Evolutionary conservation across 2,797 vertebrate species (phyloP).

Genomic region (Trichosurus vulpecula): DNA sequence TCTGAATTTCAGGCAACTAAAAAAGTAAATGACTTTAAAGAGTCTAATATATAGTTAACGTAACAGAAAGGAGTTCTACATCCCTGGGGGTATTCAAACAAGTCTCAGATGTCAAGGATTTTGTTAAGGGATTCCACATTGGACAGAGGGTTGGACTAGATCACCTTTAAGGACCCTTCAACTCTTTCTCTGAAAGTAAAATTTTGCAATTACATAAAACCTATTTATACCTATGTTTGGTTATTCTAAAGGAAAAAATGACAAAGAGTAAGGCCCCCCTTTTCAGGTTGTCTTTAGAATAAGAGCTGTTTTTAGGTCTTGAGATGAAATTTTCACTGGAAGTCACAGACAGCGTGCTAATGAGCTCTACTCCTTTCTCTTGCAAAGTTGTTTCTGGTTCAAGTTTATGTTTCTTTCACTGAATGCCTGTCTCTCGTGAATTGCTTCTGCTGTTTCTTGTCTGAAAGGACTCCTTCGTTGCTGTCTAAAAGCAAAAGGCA

Average conservation of each 20-base stretch:
- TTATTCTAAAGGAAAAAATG: background rate
- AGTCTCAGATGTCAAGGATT: background rate
- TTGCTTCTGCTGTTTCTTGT: background rate
- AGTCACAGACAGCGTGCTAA: background rate
- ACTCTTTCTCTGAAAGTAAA: background rate
- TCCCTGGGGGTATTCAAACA: background rate
- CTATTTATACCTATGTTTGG: background rate
- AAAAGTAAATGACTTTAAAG: background rate
- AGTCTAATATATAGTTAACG: background rate
- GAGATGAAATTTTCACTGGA: background rate
- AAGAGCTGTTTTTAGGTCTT: background rate
- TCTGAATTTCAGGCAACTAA: background rate
- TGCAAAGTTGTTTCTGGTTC: background rate
- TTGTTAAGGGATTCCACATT: background rate
- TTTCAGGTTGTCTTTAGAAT: background rate
- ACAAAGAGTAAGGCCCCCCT: background rate
- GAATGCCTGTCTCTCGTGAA: background rate
- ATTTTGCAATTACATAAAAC: background rate
- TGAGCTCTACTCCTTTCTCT: background rate
- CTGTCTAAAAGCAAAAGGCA: slow-evolving; percentile 48
- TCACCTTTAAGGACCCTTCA: background rate
- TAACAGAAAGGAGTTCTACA: background rate
- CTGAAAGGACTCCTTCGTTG: background rate
- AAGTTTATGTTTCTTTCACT: background rate
- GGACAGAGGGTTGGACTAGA: background rate